A percentile compares a stretch with the other conserved stretches of the same genome.
phyloP scores from a whole-genome alignment of 2,113 vertebrate species.

The Tringa solitaria region DNA sequence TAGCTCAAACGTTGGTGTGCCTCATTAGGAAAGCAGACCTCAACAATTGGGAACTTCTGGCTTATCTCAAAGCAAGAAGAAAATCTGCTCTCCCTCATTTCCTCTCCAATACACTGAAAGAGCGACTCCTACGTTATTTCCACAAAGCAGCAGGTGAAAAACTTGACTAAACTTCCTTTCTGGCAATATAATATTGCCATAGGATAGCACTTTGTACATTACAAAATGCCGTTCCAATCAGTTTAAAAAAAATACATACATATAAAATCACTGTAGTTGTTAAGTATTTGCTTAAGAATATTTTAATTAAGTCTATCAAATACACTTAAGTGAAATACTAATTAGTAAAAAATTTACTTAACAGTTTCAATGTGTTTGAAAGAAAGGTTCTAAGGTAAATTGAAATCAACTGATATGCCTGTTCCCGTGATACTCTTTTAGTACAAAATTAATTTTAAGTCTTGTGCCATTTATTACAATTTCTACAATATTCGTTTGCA shows the following conservation, averaged over 20 bases:
- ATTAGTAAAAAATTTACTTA: background rate
- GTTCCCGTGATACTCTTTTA: background rate
- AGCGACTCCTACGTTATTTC: background rate
- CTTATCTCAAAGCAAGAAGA: background rate
- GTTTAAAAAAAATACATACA: background rate
- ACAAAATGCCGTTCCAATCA: background rate
- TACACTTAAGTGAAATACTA: background rate
- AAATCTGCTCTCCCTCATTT: slow-evolving; percentile 25
- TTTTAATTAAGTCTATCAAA: background rate
- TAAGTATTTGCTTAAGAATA: background rate
- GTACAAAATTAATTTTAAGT: background rate
- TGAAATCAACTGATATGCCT: background rate
- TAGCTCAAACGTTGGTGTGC: background rate
- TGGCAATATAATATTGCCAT: background rate
- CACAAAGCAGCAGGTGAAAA: slow-evolving; percentile 36
- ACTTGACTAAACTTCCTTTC: slow-evolving; percentile 8
- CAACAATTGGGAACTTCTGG: background rate
- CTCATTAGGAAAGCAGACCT: background rate
- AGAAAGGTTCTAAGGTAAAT: background rate
- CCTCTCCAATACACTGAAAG: background rate
- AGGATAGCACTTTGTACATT: background rate
- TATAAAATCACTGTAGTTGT: background rate
- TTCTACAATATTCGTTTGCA: background rate
- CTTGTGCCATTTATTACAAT: background rate
- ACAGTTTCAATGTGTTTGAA: background rate